phyloP scores from a whole-genome alignment of 2,888 invertebrate genomes.

The Amaurobius ferox region DNA sequence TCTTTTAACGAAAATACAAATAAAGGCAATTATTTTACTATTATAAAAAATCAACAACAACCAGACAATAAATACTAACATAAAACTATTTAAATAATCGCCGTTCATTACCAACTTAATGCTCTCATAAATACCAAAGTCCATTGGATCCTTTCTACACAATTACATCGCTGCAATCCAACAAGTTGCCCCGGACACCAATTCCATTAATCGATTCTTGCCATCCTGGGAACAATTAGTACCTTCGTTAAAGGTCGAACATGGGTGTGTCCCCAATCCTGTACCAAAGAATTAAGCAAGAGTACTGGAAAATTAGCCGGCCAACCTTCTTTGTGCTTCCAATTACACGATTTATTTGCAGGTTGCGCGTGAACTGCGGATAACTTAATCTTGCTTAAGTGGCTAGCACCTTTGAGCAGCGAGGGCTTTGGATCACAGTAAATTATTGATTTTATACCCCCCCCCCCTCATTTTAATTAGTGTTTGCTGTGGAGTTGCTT shows the following conservation, averaged over 20 bases:
- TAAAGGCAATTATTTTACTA: too few species aligned
- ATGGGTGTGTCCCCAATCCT: slow-evolving; percentile 51
- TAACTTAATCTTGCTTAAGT: slow-evolving; percentile 34
- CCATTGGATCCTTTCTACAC: too few species aligned
- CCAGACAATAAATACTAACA: too few species aligned
- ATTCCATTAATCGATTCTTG: slow-evolving; percentile 37
- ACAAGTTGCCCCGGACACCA: slow-evolving; percentile 46
- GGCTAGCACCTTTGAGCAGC: not conserved
- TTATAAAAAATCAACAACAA: too few species aligned
- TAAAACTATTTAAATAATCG: too few species aligned
- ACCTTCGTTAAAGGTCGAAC: slow-evolving; percentile 27
- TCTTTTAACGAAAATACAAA: too few species aligned
- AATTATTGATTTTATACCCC: not conserved
- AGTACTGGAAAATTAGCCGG: not conserved
- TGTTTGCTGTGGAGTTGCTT: not conserved
- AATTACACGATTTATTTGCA: slow-evolving; percentile 27
- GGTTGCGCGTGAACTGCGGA: not conserved
- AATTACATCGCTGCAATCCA: slow-evolving; percentile 9
- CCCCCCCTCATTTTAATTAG: not conserved
- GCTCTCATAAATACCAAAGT: too few species aligned
- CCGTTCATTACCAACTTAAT: too few species aligned
- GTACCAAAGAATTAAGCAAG: slow-evolving; percentile 42
- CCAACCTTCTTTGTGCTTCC: slow-evolving; percentile 16
- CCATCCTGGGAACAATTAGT: slow-evolving; percentile 24
- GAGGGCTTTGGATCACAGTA: not conserved